Evolutionary conservation across 2,888 invertebrate species (phyloP), one percentile per base, ranked within the genome.

Genomic region (Adineta ricciae): DNA sequence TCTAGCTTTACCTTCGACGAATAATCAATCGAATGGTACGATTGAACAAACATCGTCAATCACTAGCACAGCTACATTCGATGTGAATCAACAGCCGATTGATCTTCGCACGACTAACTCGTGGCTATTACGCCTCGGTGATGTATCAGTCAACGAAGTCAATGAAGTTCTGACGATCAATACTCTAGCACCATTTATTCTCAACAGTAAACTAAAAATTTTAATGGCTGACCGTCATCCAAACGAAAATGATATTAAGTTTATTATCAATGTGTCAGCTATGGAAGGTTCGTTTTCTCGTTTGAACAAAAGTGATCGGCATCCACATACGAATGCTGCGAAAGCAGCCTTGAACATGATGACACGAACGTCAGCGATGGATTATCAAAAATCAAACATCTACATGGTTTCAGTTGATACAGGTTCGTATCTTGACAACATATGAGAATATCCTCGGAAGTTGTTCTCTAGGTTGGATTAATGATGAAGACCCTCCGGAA

Each of bases 281-380:
- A 87, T 87, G 87, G 87, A 87, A 78, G 87, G 87, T 24, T 85
- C 87, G 83, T 87, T 87, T 82, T 46, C 73, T 72, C 83, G 86
- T 19, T 21, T 73, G n/a, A 87, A 87, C 9, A 49, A 72, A 83
- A 86, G 85, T 11, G 49, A 83, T n/a, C 49, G 52, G 54, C 87
- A 87, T 85, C 87, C 87, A 8, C 87, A 87, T 49, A 87, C 87
- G 3, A 87, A 87, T 84, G 84, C 85, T 84, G 87, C 87, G 27
- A 87, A 87, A 85, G 87, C 87, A 1, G 82, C 87, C 19, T 84
- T 87, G 19, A 87, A 87, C 85, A 87, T 87, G 87, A 83, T 87
- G 83, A 87, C 86, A 19, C 86, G 87, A 8, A 87, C 87, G 27
- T 86, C 86, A 24, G 86, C 85, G 14, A 41, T 27, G 0, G 86